Evolutionary conservation across 23 tunicate species (phyloP).

Genomic region (Botrylloides violaceus): DNA sequence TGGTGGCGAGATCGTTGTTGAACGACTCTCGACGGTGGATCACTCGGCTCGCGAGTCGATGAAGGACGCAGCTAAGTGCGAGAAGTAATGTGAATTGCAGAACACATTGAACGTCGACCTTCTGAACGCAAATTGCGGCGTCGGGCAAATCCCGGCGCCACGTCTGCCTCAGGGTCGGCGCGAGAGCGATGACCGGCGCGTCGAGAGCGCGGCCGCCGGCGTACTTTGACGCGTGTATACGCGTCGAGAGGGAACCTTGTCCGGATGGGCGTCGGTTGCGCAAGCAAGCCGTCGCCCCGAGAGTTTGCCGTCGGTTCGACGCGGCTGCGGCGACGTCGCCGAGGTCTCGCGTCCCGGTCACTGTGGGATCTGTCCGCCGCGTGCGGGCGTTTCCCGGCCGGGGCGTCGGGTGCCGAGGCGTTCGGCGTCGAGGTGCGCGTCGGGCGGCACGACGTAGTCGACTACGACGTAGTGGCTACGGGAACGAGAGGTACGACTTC

Average conservation of each 20-base stretch:
- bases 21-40: too few species aligned
- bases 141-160: constrained; percentile 7
- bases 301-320: not conserved
- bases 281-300: not conserved
- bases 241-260: not conserved
- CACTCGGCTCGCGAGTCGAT: constrained; percentile 16
- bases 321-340: not conserved
- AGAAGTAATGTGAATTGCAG: too few species aligned
- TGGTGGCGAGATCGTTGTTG: too few species aligned
- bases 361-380: not conserved
- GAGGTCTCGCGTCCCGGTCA: not conserved
- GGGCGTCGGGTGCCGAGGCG: too few species aligned
- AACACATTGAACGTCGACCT: too few species aligned
- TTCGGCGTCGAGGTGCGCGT: too few species aligned
- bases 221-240: not conserved
- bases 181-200: not conserved
- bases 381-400: too few species aligned
- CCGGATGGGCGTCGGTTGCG: not conserved
- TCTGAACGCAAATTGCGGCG: too few species aligned
- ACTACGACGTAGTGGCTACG: too few species aligned
- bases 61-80: constrained; percentile 19
- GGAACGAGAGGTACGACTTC: constrained; percentile 5
- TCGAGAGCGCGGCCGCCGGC: not conserved
- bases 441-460: too few species aligned
- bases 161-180: constrained; percentile 18